These are phyloP conservation scores for Trachurus trachurus DNA, from an alignment of 2,797 vertebrate genomes.

Conservation along the genomic window DNA sequence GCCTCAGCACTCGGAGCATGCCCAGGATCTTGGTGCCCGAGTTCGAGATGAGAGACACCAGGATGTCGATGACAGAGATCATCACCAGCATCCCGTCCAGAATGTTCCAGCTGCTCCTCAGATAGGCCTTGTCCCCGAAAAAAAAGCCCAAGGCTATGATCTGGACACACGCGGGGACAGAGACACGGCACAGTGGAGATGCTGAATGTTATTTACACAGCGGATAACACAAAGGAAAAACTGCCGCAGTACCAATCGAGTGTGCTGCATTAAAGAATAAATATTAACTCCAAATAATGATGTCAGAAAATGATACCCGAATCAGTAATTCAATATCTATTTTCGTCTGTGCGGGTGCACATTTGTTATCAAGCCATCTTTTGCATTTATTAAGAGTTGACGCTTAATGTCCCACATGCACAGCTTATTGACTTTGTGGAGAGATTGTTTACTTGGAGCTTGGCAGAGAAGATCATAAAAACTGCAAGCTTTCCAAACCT, in stretches of 20 bases:
- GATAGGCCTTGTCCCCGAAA: slow-evolving; percentile 93
- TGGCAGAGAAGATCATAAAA: slow-evolving; percentile 28
- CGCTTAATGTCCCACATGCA: slow-evolving; percentile 15
- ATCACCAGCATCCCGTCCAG: slow-evolving; percentile 97
- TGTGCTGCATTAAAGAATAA: neutral
- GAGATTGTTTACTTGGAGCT: slow-evolving; percentile 30
- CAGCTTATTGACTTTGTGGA: slow-evolving; percentile 37
- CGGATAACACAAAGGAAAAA: neutral
- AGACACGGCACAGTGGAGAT: neutral
- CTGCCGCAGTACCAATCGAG: fast-evolving
- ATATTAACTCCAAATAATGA: neutral
- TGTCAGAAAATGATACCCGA: neutral
- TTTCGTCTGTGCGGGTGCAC: neutral
- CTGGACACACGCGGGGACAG: slow-evolving; percentile 76
- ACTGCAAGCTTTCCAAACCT: slow-evolving; percentile 21
- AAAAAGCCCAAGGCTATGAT: slow-evolving; percentile 95
- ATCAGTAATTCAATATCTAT: slow-evolving; percentile 2
- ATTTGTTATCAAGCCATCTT: slow-evolving; percentile 24
- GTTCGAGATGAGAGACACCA: slow-evolving; percentile 96
- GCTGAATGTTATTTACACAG: neutral
- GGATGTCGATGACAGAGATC: slow-evolving; percentile 96
- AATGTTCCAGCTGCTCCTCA: slow-evolving; percentile 98
- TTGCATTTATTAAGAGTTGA: slow-evolving; percentile 13
- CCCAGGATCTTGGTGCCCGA: slow-evolving; percentile 96
- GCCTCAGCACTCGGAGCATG: slow-evolving; percentile 94